Evolutionary conservation across 2,888 invertebrate genomes (phyloP), one percentile per base, ranked within the genome.

Genomic region (Phengaris arion): DNA sequence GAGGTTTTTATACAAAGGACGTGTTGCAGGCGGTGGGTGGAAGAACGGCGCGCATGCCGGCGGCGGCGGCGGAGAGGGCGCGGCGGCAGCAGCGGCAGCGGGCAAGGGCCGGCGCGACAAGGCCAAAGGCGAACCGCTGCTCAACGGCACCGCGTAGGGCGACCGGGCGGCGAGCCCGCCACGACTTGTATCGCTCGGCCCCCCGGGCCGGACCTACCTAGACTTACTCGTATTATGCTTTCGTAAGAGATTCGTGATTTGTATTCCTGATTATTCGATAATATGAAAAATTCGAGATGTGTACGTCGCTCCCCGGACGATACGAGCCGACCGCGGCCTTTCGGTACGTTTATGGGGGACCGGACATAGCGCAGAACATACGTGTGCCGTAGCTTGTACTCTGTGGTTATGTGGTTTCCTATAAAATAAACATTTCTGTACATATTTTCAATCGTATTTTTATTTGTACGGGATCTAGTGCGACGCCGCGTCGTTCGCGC

Each of bases 141-240:
- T 96, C 81, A 96, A 96, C 89, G 96, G 96, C 91, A 94, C 95
- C 81, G 93, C 94, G 88, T 94, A 94, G 87, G 77, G 77, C 77
- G 76, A 72, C 68, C 76, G 72, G 73, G 76, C 76, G 75, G 68
- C 74, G 75, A 45, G 64, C 51, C 64, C 75, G 73, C 68, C 77
- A 59, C 74, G 52, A 72, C 72, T 48, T 72, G 72, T 72, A 72
- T 51, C 48, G 48, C 48, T 72, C 76, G 74, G 74, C 73, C 70
- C 78, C 74, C 78, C 77, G 64, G 69, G 72, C 72, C 80, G 79
- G 79, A 79, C 81, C 75, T 77, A 79, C 80, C 87, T 86, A 86
- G 84, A 88, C 90, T 88, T 86, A 87, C 91, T 89, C 90, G 88
- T 90, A 89, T 90, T 91, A 91, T 92, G 93, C 93, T 93, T 91